A percentile compares a stretch with the other conserved stretches of the same genome.
Evolutionary conservation across 2,797 vertebrate species (phyloP).

Genomic region (Sparus aurata): DNA sequence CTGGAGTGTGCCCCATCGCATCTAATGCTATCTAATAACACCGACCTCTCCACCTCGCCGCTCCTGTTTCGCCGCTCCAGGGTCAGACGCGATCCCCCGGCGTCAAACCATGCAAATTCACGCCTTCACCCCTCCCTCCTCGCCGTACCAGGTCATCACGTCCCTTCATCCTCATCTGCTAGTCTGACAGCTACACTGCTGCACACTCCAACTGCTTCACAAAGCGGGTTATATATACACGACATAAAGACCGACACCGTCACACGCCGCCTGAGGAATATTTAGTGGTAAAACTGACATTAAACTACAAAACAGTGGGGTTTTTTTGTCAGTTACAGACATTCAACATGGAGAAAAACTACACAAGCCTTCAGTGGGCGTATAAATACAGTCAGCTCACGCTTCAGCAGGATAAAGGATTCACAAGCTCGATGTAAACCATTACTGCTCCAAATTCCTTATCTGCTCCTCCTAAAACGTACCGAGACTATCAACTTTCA

Average conservation of each 20-base stretch:
- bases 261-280: constrained; percentile 39
- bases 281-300: constrained; percentile 15
- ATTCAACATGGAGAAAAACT: background rate
- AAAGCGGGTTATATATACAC: constrained; percentile 12
- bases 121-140: background rate
- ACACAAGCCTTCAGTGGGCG: background rate
- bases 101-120: constrained; percentile 12
- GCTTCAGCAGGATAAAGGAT: background rate
- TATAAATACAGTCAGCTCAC: constrained; percentile 8
- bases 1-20: constrained; percentile 41
- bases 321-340: background rate
- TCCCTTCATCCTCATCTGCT: constrained; percentile 48
- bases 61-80: constrained; percentile 22
- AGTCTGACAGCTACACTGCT: constrained; percentile 50
- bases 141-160: constrained; percentile 49
- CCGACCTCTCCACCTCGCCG: constrained; percentile 50
- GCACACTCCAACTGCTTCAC: background rate
- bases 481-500: background rate
- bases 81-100: constrained; percentile 33
- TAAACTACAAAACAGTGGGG: constrained; percentile 15
- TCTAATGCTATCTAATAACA: constrained; percentile 66
- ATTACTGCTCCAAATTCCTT: background rate
- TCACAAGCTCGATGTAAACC: constrained; percentile 5
- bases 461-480: background rate
- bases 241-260: constrained; percentile 13